Percentiles rank a stretch among this genome's conserved stretches.
Evolutionary conservation across 2,797 vertebrate species (phyloP).

Genomic region (Rhodeus uyekii): DNA sequence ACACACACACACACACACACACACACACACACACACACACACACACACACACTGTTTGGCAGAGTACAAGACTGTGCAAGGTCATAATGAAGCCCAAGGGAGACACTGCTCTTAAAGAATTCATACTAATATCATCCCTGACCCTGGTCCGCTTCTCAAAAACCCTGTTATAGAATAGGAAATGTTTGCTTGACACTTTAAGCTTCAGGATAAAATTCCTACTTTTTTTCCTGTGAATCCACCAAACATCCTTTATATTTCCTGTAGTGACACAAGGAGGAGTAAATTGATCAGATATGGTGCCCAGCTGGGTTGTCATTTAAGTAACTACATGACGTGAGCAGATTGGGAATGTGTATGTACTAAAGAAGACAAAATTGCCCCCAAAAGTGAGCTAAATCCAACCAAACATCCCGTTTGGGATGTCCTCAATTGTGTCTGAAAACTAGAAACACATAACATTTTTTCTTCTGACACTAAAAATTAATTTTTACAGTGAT

Average conservation of each 20-base stretch:
- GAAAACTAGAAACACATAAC: background rate
- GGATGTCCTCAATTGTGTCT: background rate
- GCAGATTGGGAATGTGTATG: background rate
- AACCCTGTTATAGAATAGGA: conserved; percentile 7
- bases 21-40: background rate
- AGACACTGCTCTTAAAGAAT: background rate
- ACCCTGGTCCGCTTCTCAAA: background rate
- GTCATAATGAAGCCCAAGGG: background rate
- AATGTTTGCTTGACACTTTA: conserved; percentile 40
- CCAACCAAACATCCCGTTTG: background rate
- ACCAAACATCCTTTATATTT: conserved; percentile 9
- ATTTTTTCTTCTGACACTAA: background rate
- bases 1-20: background rate
- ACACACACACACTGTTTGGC: background rate
- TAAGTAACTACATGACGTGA: background rate
- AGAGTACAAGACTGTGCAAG: background rate
- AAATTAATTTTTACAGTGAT: background rate
- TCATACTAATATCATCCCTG: background rate
- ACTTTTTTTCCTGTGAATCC: conserved; percentile 13
- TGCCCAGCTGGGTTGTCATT: background rate
- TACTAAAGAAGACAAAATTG: background rate
- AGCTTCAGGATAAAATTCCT: background rate
- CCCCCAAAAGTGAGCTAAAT: conserved; percentile 13
- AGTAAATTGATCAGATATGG: background rate
- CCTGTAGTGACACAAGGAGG: conserved; percentile 12